Percentiles rank a stretch among this genome's conserved stretches.
Conservation (phyloP, 2,113 vertebrate species). For the Eublepharis macularius region DNA sequence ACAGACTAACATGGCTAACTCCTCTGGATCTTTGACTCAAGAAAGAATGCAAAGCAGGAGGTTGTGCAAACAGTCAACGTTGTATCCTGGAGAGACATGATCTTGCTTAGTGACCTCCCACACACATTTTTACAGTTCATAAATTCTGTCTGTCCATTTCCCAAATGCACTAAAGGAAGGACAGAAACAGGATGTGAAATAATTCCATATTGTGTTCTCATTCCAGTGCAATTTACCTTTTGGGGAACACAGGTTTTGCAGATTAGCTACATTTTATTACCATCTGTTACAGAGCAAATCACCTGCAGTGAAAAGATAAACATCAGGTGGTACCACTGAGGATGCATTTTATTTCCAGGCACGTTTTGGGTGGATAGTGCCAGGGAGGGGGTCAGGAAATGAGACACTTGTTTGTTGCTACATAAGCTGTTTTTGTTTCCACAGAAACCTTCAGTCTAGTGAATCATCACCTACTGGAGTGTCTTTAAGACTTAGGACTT, state of each 20-base stretch:
- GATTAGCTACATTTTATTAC: slow-evolving; percentile 38
- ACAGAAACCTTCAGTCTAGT: slow-evolving; percentile 28
- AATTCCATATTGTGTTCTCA: not conserved
- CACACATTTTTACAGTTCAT: not conserved
- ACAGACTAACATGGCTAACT: no score
- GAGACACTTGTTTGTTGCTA: not conserved
- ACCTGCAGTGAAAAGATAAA: slow-evolving; percentile 37
- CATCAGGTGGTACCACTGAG: slow-evolving; percentile 38
- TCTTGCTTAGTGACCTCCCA: not conserved
- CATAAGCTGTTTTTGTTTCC: slow-evolving; percentile 41
- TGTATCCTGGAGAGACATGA: not conserved
- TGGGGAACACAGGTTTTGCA: slow-evolving; percentile 38
- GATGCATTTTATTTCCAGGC: slow-evolving; percentile 27
- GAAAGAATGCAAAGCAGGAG: not conserved
- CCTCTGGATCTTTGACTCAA: not conserved
- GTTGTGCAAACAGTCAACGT: not conserved
- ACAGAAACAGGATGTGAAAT: not conserved
- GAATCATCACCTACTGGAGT: not conserved
- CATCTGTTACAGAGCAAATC: not conserved
- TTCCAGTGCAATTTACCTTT: slow-evolving; percentile 6
- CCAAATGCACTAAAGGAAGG: not conserved
- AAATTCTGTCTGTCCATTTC: not conserved
- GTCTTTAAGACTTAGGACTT: not conserved
- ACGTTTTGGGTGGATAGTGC: slow-evolving; percentile 21
- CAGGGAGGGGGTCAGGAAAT: not conserved